A percentile compares a stretch with the other conserved stretches of the same genome.
Conservation (phyloP, 1,140 invertebrate genomes). For the Lysiphlebus fabarum region DNA sequence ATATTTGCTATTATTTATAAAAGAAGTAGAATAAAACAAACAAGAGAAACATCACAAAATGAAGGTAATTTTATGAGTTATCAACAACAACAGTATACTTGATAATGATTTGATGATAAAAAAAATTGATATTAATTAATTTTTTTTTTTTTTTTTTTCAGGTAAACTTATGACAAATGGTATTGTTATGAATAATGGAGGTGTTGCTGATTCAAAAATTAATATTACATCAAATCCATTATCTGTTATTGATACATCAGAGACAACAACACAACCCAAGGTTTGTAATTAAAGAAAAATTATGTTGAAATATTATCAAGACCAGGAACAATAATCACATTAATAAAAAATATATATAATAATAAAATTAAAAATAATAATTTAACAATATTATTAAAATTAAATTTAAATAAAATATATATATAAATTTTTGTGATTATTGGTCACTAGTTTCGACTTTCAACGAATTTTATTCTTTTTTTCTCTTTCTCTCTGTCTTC, state of each 20-base stretch:
- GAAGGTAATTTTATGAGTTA: constrained; percentile 44
- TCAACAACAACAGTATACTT: too few relatives aligned
- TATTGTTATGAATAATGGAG: constrained; percentile 52
- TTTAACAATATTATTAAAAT: background rate
- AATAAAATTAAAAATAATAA: constrained; percentile 3
- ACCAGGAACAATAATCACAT: constrained; percentile 23
- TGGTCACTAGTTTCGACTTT: constrained; percentile 7
- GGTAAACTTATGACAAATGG: constrained; percentile 60
- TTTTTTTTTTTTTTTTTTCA: too few relatives aligned
- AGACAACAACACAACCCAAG: constrained; percentile 57
- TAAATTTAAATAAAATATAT: background rate
- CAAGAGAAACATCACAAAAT: constrained; percentile 48
- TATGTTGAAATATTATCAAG: constrained; percentile 17
- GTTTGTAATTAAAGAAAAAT: constrained; percentile 43
- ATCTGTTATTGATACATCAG: constrained; percentile 60
- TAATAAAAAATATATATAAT: constrained; percentile 6
- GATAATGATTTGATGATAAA: too few relatives aligned
- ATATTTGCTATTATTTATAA: constrained; percentile 55
- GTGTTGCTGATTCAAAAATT: constrained; percentile 57
- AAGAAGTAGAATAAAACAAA: constrained; percentile 49
- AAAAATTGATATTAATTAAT: too few relatives aligned
- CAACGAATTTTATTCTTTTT: constrained; percentile 12
- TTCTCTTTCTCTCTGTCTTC: constrained; percentile 18
- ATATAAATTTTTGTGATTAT: background rate
- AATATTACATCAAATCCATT: constrained; percentile 71